phyloP scores from a whole-genome alignment of 2,797 vertebrate species.

The Gila robusta region DNA sequence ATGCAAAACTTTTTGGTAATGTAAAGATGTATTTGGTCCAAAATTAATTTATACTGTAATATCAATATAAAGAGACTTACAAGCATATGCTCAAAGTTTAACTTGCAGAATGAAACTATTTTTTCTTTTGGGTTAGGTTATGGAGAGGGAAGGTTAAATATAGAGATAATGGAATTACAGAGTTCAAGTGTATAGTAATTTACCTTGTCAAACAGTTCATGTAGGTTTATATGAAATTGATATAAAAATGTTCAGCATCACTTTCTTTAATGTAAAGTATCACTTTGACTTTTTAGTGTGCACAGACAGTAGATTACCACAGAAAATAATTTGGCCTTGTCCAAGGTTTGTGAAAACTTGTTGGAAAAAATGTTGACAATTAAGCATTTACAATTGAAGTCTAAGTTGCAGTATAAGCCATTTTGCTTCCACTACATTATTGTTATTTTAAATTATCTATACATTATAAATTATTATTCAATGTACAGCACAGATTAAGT shows the following conservation, averaged over 20 bases:
- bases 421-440: neutral
- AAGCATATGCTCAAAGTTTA: neutral
- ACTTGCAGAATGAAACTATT: neutral
- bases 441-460: neutral
- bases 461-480: neutral
- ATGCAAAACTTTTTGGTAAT: neutral
- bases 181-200: constrained; percentile 15
- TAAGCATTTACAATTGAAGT: neutral
- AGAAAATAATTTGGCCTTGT: neutral
- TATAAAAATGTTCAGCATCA: neutral
- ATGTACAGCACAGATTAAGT: neutral
- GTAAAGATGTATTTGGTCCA: neutral
- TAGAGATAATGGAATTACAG: constrained; percentile 23
- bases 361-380: neutral
- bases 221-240: neutral
- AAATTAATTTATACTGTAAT: neutral
- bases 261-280: constrained; percentile 1
- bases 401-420: neutral
- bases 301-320: neutral
- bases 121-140: neutral
- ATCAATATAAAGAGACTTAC: neutral
- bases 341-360: neutral
- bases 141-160: constrained; percentile 14
- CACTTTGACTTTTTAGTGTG: neutral
- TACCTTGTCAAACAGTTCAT: constrained; percentile 14